A percentile compares a stretch with the other conserved stretches of the same genome.
phyloP scores from a whole-genome alignment of 2,797 vertebrate species.

The Erethizon dorsatum region DNA sequence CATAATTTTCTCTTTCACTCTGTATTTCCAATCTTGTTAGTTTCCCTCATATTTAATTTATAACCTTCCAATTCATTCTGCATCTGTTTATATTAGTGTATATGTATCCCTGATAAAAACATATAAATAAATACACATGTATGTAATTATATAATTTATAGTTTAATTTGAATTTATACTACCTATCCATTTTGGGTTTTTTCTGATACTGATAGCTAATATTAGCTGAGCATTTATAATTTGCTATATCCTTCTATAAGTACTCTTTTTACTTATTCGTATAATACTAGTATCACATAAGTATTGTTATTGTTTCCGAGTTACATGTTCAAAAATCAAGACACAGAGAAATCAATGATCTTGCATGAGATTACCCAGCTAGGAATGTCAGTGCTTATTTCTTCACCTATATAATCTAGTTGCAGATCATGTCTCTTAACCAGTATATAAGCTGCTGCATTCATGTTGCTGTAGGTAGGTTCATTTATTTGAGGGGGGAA shows the following conservation, averaged over 20 bases:
- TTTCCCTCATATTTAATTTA: constrained; percentile 57
- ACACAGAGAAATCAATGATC: background rate
- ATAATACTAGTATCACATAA: background rate
- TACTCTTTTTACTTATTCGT: background rate
- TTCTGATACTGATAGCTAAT: background rate
- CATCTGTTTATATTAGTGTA: constrained; percentile 3
- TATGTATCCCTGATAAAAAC: background rate
- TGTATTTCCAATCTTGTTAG: constrained; percentile 41
- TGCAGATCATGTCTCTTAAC: background rate
- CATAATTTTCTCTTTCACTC: constrained; percentile 17
- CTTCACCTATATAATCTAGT: background rate
- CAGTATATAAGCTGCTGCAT: background rate
- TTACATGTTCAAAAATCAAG: background rate
- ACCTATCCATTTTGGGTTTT: background rate
- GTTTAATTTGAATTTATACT: background rate
- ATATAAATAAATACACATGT: background rate
- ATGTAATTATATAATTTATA: background rate
- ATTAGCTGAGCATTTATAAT: background rate
- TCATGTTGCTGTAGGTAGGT: background rate
- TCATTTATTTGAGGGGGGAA: background rate
- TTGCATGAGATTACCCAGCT: background rate
- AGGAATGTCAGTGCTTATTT: background rate
- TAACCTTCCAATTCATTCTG: background rate
- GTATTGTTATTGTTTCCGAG: background rate
- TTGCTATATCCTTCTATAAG: background rate